Evolutionary conservation across 2,797 vertebrate genomes (phyloP).

Genomic region (Okamejei kenojei): DNA sequence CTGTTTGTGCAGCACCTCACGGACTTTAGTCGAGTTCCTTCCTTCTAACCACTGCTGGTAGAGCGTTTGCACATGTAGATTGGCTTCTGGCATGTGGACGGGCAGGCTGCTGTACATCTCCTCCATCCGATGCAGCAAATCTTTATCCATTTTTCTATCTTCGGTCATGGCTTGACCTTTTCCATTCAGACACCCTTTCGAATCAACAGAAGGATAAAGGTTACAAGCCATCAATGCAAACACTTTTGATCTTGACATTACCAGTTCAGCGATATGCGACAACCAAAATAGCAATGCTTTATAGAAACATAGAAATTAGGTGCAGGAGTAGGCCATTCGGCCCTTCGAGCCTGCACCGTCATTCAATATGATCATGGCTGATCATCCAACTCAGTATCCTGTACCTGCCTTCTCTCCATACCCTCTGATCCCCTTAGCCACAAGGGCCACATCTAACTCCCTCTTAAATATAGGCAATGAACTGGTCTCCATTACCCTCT

Average conservation of each 20-base stretch:
- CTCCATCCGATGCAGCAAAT: conserved; percentile 79
- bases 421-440: no score
- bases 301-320: no score
- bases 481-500: no score
- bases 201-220: background rate
- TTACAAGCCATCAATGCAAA: background rate
- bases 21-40: conserved; percentile 61
- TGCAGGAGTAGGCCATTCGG: no score
- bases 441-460: no score
- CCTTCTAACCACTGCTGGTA: conserved; percentile 88
- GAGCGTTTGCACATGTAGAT: conserved; percentile 62
- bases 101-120: conserved; percentile 74
- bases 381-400: no score
- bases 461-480: no score
- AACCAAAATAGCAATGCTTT: background rate
- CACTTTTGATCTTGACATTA: background rate
- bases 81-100: conserved; percentile 67
- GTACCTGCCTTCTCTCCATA: no score
- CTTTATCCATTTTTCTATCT: conserved; percentile 65
- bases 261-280: background rate
- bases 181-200: conserved; percentile 80
- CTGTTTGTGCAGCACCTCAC: conserved; percentile 68
- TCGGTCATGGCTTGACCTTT: conserved; percentile 77
- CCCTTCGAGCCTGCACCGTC: no score
- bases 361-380: no score